Conservation (phyloP, 2,888 invertebrate species). For the Pterostichus madidus region DNA sequence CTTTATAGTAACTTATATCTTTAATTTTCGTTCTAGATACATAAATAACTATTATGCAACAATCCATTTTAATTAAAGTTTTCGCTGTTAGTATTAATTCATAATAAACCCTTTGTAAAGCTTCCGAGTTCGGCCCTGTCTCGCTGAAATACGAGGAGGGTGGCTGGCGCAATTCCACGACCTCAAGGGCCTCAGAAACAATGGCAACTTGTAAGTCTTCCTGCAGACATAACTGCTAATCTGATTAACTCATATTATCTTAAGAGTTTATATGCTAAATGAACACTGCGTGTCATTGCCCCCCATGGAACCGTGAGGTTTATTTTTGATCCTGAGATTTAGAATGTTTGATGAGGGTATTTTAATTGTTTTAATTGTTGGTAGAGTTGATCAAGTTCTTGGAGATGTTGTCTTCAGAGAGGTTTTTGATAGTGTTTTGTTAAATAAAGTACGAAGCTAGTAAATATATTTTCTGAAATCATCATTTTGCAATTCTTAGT, state of each 20-base stretch:
- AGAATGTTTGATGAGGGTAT: not conserved
- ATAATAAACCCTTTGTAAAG: no score
- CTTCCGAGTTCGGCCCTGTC: not conserved
- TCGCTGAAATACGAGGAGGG: not conserved
- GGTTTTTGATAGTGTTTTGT: no score
- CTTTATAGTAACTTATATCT: no score
- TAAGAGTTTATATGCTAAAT: constrained; percentile 56
- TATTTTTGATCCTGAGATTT: not conserved
- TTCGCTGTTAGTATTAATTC: no score
- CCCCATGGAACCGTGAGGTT: not conserved
- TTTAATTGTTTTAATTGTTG: not conserved
- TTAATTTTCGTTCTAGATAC: no score
- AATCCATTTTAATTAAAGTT: no score
- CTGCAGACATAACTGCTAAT: constrained; percentile 36
- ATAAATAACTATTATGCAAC: no score
- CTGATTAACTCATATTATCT: constrained; percentile 53
- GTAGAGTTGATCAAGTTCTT: not conserved
- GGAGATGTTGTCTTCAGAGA: no score
- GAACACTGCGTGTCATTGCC: constrained; percentile 47
- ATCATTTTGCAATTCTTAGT: no score
- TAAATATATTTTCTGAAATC: no score
- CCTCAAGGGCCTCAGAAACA: constrained; percentile 33
- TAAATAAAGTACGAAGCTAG: no score
- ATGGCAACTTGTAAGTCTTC: constrained; percentile 54
- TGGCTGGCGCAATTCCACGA: not conserved